Conservation (phyloP, 92 coral and sea anemone species). For the Epizoanthus stellaris region DNA sequence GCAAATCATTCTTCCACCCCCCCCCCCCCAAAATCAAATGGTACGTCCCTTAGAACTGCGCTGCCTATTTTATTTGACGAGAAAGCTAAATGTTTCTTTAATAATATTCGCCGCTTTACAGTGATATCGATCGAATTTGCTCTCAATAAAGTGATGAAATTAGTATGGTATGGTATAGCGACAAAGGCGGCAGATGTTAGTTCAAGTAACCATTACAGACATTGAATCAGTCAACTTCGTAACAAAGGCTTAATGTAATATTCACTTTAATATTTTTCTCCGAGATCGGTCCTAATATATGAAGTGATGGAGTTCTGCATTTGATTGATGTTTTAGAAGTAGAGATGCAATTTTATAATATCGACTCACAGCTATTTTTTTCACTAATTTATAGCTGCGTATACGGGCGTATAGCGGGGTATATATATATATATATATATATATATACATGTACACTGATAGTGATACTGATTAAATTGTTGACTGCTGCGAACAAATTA, state of each 20-base stretch:
- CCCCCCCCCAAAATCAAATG: too few relatives aligned
- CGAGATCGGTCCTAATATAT: not conserved
- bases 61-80: not conserved
- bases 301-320: not conserved
- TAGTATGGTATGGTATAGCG: not conserved
- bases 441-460: too few relatives aligned
- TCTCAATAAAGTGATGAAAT: not conserved
- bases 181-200: conserved; percentile 24
- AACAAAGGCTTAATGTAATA: not conserved
- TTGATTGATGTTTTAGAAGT: too few relatives aligned
- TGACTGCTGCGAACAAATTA: too few relatives aligned
- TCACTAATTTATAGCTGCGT: too few relatives aligned
- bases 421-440: too few relatives aligned
- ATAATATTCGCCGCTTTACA: not conserved
- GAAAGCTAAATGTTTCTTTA: not conserved
- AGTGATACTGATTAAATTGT: too few relatives aligned
- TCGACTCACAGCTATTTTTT: too few relatives aligned
- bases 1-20: too few relatives aligned
- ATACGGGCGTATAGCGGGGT: too few relatives aligned
- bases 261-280: not conserved
- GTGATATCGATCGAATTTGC: not conserved
- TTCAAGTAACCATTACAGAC: not conserved
- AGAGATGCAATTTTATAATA: too few relatives aligned
- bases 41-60: not conserved
- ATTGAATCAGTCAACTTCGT: not conserved